phyloP scores from a whole-genome alignment of 1,140 invertebrate genomes.

The Drosophila orena region DNA sequence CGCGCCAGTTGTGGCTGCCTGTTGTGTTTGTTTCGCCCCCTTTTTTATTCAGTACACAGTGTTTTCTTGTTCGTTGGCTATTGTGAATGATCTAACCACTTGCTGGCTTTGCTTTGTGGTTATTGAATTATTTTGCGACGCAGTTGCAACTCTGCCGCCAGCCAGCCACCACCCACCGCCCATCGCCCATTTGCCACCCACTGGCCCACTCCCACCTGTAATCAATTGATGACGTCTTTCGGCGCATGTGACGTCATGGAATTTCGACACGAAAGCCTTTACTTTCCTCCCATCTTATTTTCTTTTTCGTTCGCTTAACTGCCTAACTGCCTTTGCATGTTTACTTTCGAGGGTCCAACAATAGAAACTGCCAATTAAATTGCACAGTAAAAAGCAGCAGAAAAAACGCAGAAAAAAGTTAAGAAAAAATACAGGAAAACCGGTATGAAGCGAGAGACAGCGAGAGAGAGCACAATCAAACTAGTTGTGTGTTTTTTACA shows the following conservation, averaged over 20 bases:
- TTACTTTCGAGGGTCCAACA: constrained; percentile 54
- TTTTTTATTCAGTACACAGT: constrained; percentile 18
- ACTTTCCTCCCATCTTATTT: constrained; percentile 16
- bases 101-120: constrained; percentile 56
- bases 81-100: constrained; percentile 76
- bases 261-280: constrained; percentile 43
- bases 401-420: constrained; percentile 28
- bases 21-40: constrained; percentile 20
- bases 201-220: constrained; percentile 63
- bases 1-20: not conserved
- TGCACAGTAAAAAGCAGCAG: constrained; percentile 52
- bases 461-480: constrained; percentile 32
- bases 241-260: constrained; percentile 35
- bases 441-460: constrained; percentile 52
- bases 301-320: constrained; percentile 9
- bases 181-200: constrained; percentile 12
- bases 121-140: constrained; percentile 63
- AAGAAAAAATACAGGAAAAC: constrained; percentile 48
- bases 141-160: constrained; percentile 55
- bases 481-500: constrained; percentile 61
- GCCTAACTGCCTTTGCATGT: constrained; percentile 63
- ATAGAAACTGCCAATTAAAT: constrained; percentile 78
- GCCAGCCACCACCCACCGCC: constrained; percentile 1
- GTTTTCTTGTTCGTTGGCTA: constrained; percentile 24
- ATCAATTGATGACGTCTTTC: constrained; percentile 74